A percentile compares a stretch with the other conserved stretches of the same genome.
Evolutionary conservation across 1,140 invertebrate species (phyloP).

Genomic region (Berghia stephanieae): DNA sequence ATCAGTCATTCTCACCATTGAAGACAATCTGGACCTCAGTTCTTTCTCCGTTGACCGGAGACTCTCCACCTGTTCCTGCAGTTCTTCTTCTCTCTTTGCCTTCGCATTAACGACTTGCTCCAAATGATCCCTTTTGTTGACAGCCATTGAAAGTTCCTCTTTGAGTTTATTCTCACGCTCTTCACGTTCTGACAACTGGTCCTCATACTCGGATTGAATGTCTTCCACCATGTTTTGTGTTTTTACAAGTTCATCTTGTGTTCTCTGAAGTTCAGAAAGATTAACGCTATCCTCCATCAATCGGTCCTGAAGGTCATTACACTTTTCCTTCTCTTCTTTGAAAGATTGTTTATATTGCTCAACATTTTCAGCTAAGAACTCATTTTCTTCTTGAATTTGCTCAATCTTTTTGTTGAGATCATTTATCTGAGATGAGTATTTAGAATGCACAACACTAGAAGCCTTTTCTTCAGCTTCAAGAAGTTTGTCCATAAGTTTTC

Average conservation of each 20-base stretch:
- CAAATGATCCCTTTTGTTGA: too few relatives aligned
- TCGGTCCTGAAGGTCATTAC: slow-evolving; percentile 28
- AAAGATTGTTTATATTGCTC: slow-evolving; percentile 26
- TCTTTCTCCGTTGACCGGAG: slow-evolving; percentile 9
- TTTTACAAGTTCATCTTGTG: slow-evolving; percentile 24
- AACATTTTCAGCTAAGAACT: slow-evolving; percentile 32
- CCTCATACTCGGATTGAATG: slow-evolving; percentile 37
- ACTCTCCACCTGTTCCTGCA: slow-evolving; percentile 11
- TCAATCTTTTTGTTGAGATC: slow-evolving; percentile 32
- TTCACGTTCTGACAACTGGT: slow-evolving; percentile 34
- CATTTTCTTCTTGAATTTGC: slow-evolving; percentile 30
- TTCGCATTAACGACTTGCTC: neutral
- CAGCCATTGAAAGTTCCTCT: too few relatives aligned
- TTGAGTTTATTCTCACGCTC: slow-evolving; percentile 24
- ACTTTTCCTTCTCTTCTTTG: slow-evolving; percentile 35
- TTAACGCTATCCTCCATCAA: neutral
- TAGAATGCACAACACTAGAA: slow-evolving; percentile 42
- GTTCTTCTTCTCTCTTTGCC: slow-evolving; percentile 10
- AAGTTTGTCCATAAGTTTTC: slow-evolving; percentile 58
- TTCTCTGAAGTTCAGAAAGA: slow-evolving; percentile 28
- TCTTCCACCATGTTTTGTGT: slow-evolving; percentile 31
- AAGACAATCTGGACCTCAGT: too few relatives aligned
- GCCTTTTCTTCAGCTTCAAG: slow-evolving; percentile 57
- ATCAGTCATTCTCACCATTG: too few relatives aligned
- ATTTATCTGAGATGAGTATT: too few relatives aligned